These are phyloP conservation scores for Drosophila asahinai DNA, from an alignment of 1,140 invertebrate genomes.

Conservation along the genomic window DNA sequence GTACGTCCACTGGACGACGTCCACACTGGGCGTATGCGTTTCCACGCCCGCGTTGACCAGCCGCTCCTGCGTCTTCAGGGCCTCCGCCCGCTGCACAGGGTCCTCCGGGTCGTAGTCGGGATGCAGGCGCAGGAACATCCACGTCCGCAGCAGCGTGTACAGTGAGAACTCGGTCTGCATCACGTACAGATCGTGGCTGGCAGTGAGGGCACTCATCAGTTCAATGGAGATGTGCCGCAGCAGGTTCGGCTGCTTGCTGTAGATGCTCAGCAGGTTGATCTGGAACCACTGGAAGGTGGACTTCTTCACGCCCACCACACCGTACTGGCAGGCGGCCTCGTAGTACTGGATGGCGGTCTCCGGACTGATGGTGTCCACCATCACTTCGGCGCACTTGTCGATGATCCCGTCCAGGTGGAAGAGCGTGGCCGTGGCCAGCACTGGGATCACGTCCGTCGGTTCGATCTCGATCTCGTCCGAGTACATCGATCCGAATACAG, in stretches of 20 bases:
- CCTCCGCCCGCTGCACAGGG: constrained; percentile 54
- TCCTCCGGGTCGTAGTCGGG: constrained; percentile 79
- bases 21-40: constrained; percentile 63
- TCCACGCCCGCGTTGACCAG: constrained; percentile 67
- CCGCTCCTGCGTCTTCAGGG: constrained; percentile 56
- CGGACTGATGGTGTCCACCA: constrained; percentile 91
- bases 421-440: constrained; percentile 91
- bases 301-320: constrained; percentile 88
- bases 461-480: constrained; percentile 91
- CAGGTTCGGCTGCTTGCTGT: constrained; percentile 86
- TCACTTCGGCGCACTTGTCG: constrained; percentile 91
- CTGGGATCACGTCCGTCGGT: constrained; percentile 89
- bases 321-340: constrained; percentile 89
- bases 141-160: constrained; percentile 90
- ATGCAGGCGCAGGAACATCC: constrained; percentile 87
- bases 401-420: constrained; percentile 92
- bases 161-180: constrained; percentile 94
- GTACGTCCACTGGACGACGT: constrained; percentile 72
- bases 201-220: constrained; percentile 89
- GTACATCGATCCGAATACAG: constrained; percentile 92
- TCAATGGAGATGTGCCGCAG: constrained; percentile 88
- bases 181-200: constrained; percentile 89
- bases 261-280: constrained; percentile 89
- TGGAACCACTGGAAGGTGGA: constrained; percentile 90
- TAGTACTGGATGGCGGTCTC: constrained; percentile 90